A percentile compares a stretch with the other conserved stretches of the same genome.
Conservation (phyloP, 2,113 vertebrate genomes). For the Gambusia holbrooki region DNA sequence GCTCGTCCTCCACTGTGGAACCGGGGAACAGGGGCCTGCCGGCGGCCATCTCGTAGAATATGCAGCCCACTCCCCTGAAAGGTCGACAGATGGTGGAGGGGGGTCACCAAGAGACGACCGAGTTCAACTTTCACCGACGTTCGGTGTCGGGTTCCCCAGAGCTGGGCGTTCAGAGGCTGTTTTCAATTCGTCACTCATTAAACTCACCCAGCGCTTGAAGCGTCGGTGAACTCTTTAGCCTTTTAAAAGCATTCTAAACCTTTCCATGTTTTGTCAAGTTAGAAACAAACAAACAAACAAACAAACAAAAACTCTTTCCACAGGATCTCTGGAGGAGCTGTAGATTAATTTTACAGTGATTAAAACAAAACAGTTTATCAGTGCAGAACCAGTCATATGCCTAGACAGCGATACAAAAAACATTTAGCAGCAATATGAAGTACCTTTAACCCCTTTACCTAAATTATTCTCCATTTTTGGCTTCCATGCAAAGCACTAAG, state of each 20-base stretch:
- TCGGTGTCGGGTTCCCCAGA: background rate
- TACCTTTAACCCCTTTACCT: no score
- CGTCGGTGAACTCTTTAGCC: no score
- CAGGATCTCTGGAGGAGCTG: no score
- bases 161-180: background rate
- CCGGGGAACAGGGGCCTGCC: slow-evolving; percentile 96
- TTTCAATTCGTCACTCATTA: background rate
- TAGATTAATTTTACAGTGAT: no score
- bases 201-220: background rate
- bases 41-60: slow-evolving; percentile 97
- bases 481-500: background rate
- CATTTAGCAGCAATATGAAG: background rate
- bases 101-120: background rate
- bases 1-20: slow-evolving; percentile 94
- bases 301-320: no score
- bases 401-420: background rate
- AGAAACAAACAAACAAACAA: background rate
- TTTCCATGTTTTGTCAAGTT: background rate
- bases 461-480: background rate
- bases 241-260: no score
- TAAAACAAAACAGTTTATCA: background rate
- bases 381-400: background rate
- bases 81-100: slow-evolving; percentile 10
- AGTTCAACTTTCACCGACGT: background rate
- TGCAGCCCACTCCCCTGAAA: slow-evolving; percentile 93